Evolutionary conservation across 1,140 invertebrate species (phyloP), one percentile per base, ranked within the genome.

Genomic region (Cotesia typhae): DNA sequence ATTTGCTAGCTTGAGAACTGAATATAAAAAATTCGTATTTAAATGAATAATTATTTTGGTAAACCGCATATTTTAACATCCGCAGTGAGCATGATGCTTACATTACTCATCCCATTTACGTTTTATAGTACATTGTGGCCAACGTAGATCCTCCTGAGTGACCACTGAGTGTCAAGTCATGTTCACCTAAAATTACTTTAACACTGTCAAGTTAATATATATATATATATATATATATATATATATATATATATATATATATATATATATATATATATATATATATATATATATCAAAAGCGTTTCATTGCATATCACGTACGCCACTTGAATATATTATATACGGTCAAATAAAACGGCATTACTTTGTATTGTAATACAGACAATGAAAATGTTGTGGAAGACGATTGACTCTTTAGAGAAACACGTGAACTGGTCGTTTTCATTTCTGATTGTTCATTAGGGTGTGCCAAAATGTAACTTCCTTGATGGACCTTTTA

Each of bases 81-180:
- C 7, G 57, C 53, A 6, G n/a, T 55, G 17, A 47, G 41, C 41
- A 55, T 55, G 17, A 17, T 55, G 53, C 28, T 28, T 51, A 64
- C 69, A 53, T 71, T 51, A 37, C n/a, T 51, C 35, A 10, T 41
- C 14, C 52, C 52, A 14, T 37, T 51, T 37, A 36, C 14, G n/a
- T 47, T 7, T 51, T 41, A 60, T 60, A 28, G 17, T 9, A 6
- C 61, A 64, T 47, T 35, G 28, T 63, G 10, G 52, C 17, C 36
- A 14, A 38, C 38, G 60, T 55, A 69, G 3, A 53, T 59, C 35
- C 71, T 65, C 71, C 55, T 20, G 71, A 68, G 59, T 69, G 67
- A 73, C 66, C 71, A 66, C 71, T 73, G 67, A 73, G 71, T 73
- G 59, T 68, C 60, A 66, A 68, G 66, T 41, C 59, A 53, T 73